These are phyloP conservation scores for Plusia festucae DNA, from an alignment of 2,888 invertebrate species.

Conservation along the genomic window DNA sequence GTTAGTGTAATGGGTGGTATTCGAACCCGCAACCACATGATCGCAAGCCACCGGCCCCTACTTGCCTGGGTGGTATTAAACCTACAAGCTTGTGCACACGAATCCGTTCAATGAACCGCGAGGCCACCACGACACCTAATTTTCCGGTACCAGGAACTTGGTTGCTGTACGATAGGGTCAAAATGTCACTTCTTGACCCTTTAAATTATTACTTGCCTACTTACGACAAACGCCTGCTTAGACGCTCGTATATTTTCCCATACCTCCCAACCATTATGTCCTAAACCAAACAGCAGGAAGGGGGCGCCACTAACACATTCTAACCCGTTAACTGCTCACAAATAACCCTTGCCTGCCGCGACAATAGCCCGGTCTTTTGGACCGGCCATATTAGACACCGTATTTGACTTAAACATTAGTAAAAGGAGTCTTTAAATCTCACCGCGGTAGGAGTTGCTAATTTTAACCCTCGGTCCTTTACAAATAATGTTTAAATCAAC, in stretches of 20 bases:
- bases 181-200: too few species aligned
- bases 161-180: too few species aligned
- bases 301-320: conserved; percentile 55
- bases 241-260: background rate
- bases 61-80: too few species aligned
- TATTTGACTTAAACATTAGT: conserved; percentile 56
- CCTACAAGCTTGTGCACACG: too few species aligned
- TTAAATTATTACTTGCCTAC: background rate
- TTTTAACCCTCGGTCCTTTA: conserved; percentile 78
- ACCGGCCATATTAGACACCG: conserved; percentile 53
- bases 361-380: conserved; percentile 52
- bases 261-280: background rate
- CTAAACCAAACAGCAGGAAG: conserved; percentile 11
- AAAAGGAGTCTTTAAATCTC: conserved; percentile 67
- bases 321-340: conserved; percentile 61
- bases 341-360: conserved; percentile 44
- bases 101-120: too few species aligned
- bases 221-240: background rate
- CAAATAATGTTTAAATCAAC: conserved; percentile 80
- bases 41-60: too few species aligned
- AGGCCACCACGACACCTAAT: too few species aligned
- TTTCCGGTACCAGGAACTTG: too few species aligned
- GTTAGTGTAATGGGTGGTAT: too few species aligned
- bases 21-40: too few species aligned
- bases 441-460: conserved; percentile 87